Base-by-base conservation (phyloP, 2,888 invertebrate genomes). In the Ypsolopha scabrella region DNA sequence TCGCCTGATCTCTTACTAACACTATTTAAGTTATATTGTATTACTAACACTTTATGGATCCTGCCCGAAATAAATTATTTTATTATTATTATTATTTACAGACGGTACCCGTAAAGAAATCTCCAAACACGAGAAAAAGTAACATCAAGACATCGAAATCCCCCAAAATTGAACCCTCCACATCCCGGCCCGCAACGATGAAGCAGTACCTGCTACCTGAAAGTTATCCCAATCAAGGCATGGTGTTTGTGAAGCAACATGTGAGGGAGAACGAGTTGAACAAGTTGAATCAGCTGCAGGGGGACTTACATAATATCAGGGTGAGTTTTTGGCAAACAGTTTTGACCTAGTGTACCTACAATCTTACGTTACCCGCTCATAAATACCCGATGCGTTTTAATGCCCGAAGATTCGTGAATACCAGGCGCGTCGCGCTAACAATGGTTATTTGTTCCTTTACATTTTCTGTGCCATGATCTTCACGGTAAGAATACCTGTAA, bases 191-290 rank as follows among this genome's bases (percentile, higher is more conserved):
- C 13, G 52, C 55, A 1, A 65, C 63, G 14, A 78, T 85, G n/a
- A 71, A 62, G 39, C 72, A 73, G 55, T 82, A 71, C 60, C 58
- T 83, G 47, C 60, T 69, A 1, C 85, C 82, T 0, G 64, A 72
- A 7, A 83, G 82, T 59, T 77, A 79, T 52, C 83, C 86, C 6
- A 79, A 73, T 65, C 82, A 80, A 54, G 51, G 52, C 14, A 70
- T 81, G 46, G 68, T 75, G 8, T 87, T 80, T 56, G 87, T 87
- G 4, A 72, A 75, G 64, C 78, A 76, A 51, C 69, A 78, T n/a
- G 70, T 79, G 0, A 58, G 72, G 9, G 78, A 87, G 13, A 81
- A 83, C 4, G 89, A 89, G 61, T 57, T 82, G 0, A 68, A 61
- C 43, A 87, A 88, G 55, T 63, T 90, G 0, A 65, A 75, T 3